Base-by-base conservation (phyloP, 37 sponge, comb jelly and placozoan species). In the Chondrosia reniformis region DNA sequence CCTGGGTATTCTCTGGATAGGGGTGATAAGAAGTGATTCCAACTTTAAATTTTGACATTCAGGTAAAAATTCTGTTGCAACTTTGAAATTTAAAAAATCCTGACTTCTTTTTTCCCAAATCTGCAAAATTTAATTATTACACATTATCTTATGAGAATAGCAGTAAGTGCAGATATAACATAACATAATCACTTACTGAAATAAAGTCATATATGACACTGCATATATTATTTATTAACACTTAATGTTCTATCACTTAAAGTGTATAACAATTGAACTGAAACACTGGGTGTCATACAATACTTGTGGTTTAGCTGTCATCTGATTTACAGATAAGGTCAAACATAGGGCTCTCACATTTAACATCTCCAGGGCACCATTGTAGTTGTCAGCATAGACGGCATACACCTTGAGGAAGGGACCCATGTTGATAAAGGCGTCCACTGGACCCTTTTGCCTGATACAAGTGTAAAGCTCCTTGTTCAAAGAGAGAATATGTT, bases 1-100 rank as follows among this genome's bases (percentile, higher is more conserved):
- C 89, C 93, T 85, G 76, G 93, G 93, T 59, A 93, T 79, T 66
- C 93, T 80, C 64, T 93, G 93, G 24, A 93, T 42, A 27, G 93
- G 93, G 0, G 78, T 79, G 32, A 93, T 81, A 30, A 93, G 87
- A 9, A 93, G 63, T 15, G 90, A 67, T 10, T 77, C 40, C 0
- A 93, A 64, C 22, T 42, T 57, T 5, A 86, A 79, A 5, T 61
- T 62, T 59, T 79, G 66, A 45, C 89, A 88, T 58, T 86, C 87
- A 5, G 89, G 86, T 19, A 84, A 38, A 21, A 66, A 54, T 44
- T 93, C 93, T 40, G 86, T 83, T 0, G 89, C 75, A 33, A 21
- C 28, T 12, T 84, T 78, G 76, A 93, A 93, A 12, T 55, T 65
- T 4, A 55, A 32, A 43, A 93, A 93, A 19, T 89, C 81, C 22